Evolutionary conservation across 2,888 invertebrate genomes (phyloP).

Genomic region (Heteromyza rotundicornis): DNA sequence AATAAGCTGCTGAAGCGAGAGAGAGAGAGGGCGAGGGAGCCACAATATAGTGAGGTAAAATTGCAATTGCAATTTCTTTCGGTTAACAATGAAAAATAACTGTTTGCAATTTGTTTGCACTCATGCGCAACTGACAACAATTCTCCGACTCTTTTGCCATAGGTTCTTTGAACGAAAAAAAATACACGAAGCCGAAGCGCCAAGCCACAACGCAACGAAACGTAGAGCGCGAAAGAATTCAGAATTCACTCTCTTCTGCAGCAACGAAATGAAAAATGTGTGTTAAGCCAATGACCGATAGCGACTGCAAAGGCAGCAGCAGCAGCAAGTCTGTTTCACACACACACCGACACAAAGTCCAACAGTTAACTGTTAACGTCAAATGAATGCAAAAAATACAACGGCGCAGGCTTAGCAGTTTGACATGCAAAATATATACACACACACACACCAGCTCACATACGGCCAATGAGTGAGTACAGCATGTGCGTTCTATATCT

Average conservation of each 20-base stretch:
- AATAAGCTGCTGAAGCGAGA: neutral
- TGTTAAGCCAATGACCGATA: slow-evolving; percentile 63
- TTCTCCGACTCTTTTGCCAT: neutral
- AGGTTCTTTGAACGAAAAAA: too few species aligned
- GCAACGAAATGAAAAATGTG: slow-evolving; percentile 60
- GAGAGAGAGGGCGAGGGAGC: neutral
- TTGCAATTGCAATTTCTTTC: neutral
- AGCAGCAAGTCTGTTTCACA: slow-evolving; percentile 13
- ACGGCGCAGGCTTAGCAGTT: neutral
- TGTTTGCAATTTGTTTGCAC: slow-evolving; percentile 1
- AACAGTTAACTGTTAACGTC: slow-evolving; percentile 10
- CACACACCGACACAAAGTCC: slow-evolving; percentile 17
- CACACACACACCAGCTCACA: neutral
- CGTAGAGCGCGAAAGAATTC: neutral
- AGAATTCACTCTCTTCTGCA: slow-evolving; percentile 44
- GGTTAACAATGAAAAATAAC: slow-evolving; percentile 13
- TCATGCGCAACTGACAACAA: too few species aligned
- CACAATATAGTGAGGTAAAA: neutral
- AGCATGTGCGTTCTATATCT: slow-evolving; percentile 9
- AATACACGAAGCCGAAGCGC: too few species aligned
- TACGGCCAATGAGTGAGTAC: neutral
- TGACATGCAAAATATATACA: neutral
- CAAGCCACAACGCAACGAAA: too few species aligned
- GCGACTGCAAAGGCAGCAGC: slow-evolving; percentile 32
- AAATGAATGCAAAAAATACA: neutral